Conservation (phyloP, 2,888 invertebrate species). For the Torymus tubicola region DNA sequence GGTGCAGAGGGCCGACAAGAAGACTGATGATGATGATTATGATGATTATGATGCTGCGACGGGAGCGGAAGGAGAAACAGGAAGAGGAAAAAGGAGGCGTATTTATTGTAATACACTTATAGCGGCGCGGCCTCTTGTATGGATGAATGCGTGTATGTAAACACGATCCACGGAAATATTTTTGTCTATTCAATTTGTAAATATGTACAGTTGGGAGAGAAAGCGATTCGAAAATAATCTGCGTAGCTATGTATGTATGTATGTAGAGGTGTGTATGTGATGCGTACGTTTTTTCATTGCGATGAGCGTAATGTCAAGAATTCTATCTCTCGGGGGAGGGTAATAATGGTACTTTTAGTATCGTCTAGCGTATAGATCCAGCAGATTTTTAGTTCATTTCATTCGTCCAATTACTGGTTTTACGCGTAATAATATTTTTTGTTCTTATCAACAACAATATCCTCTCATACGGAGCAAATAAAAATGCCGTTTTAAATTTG, state of each 20-base stretch:
- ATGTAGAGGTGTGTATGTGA: no score
- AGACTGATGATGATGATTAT: neutral
- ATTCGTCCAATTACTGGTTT: no score
- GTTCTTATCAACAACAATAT: neutral
- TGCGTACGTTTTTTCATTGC: no score
- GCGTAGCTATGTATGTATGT: neutral
- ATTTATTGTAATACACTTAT: constrained; percentile 3
- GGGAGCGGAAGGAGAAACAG: neutral
- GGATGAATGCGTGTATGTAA: neutral
- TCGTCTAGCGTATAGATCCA: no score
- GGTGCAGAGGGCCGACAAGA: constrained; percentile 1
- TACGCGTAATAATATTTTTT: neutral
- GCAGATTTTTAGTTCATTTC: no score
- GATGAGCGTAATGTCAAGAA: no score
- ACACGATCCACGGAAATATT: constrained; percentile 46
- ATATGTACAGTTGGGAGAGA: constrained; percentile 47
- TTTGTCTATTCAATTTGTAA: constrained; percentile 56
- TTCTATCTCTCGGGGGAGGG: no score
- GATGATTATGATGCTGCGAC: no score
- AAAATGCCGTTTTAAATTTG: no score
- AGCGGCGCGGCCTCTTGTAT: constrained; percentile 14
- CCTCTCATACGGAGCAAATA: no score
- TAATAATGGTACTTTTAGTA: no score
- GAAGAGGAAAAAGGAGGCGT: constrained; percentile 13
- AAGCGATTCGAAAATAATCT: neutral